Base-by-base conservation (phyloP, 2,888 invertebrate genomes). In the Orthosia gothica region DNA sequence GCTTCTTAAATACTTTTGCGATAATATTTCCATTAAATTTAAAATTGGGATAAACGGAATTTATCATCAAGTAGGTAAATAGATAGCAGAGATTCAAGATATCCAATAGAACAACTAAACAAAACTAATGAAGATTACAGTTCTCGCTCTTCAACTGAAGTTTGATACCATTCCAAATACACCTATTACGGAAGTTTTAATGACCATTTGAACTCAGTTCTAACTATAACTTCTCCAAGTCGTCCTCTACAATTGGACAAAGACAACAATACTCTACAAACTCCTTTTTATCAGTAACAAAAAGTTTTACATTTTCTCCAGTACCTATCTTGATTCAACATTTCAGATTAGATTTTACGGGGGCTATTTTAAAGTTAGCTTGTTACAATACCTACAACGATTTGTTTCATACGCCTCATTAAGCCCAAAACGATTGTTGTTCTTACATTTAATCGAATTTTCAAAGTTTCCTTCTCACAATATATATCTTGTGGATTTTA, bases 381-480 rank as follows among this genome's bases (percentile, higher is more conserved):
- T 59, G 59, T 45, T n/a, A 13, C 18, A 49, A 20, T 18, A 40
- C 32, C 15, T 13, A 58, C 57, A n/a, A 58, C 68, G 50, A 83
- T 79, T 79, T 76, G 55, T 71, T 80, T 69, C 64, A 49, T 40
- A 67, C 78, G 67, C 16, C 72, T 84, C 79, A 82, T 84, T 82
- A 61, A 77, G 61, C 54, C 59, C 52, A 73, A 66, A 77, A 79
- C 59, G 79, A 76, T 82, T 74, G 71, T 80, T 75, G 79, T 82
- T 79, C 61, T 67, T 54, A 76, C 61, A 77, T 73, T 76, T 83
- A 86, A 86, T 82, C 77, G 74, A 47, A 86, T 76, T 80, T 80
- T 66, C 79, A 80, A 77, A 90, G 86, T 87, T 84, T 84, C 81
- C 70, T 70, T 71, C 68, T 77, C 76, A 84, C 76, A 65, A 74